These are phyloP conservation scores for Synaphobranchus kaupii DNA, from an alignment of 2,797 vertebrate species.

Conservation along the genomic window DNA sequence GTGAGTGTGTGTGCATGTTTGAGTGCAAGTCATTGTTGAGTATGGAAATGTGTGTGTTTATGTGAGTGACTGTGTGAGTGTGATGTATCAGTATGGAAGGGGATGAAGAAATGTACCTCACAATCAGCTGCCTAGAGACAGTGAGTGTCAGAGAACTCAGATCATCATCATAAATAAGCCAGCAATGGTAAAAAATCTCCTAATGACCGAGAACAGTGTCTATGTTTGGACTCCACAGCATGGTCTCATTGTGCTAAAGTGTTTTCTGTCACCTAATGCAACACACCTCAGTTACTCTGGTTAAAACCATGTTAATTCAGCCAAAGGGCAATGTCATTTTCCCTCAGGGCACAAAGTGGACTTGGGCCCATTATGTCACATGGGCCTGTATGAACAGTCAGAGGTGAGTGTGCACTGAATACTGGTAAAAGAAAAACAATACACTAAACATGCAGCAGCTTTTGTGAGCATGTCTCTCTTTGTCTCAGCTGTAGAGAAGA, in stretches of 20 bases:
- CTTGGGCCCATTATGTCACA: not conserved
- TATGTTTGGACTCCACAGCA: not conserved
- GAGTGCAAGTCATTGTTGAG: not conserved
- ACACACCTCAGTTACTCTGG: not conserved
- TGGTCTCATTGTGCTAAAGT: not conserved
- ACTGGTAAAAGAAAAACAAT: not conserved
- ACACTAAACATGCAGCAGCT: not conserved
- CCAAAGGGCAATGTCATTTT: not conserved
- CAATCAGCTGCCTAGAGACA: not conserved
- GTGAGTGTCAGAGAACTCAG: not conserved
- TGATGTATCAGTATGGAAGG: not conserved
- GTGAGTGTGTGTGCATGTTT: not conserved
- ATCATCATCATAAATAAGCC: not conserved
- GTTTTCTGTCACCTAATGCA: not conserved
- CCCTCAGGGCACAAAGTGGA: not conserved
- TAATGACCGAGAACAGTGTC: not conserved
- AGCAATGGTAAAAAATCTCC: not conserved
- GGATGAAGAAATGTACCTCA: not conserved
- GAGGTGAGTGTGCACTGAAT: not conserved
- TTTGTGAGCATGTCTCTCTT: not conserved
- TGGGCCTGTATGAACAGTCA: not conserved
- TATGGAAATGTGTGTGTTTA: not conserved
- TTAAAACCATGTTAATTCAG: slow-evolving; percentile 7
- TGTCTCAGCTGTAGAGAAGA: not conserved
- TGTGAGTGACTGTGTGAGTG: not conserved